phyloP scores from a whole-genome alignment of 1,140 invertebrate genomes.

The Zaprionus kolodkinae region DNA sequence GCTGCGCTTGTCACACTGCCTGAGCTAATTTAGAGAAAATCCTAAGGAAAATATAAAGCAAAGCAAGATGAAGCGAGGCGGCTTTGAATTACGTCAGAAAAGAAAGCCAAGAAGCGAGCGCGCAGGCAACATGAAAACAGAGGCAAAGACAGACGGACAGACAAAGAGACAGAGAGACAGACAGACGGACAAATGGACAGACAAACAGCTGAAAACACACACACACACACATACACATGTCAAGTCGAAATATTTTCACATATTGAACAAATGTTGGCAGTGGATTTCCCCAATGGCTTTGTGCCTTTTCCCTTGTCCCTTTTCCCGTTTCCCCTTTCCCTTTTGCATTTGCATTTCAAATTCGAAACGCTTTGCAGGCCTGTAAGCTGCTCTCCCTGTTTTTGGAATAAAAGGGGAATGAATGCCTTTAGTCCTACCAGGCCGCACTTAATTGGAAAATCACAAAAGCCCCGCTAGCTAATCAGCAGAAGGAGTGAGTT shows the following conservation, averaged over 20 bases:
- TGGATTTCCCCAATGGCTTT: constrained; percentile 76
- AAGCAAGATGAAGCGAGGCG: constrained; percentile 24
- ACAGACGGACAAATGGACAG: constrained; percentile 12
- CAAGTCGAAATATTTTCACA: constrained; percentile 40
- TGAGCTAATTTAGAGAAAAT: constrained; percentile 60
- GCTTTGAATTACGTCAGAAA: constrained; percentile 57
- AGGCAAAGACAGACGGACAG: constrained; percentile 6
- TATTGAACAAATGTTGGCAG: constrained; percentile 52
- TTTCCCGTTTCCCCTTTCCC: constrained; percentile 6
- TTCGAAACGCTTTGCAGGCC: constrained; percentile 41
- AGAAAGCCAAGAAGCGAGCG: constrained; percentile 14
- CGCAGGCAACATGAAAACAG: neutral
- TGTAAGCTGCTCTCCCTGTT: constrained; percentile 8
- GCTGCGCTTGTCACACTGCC: neutral
- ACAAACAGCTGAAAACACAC: neutral
- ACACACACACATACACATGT: constrained; percentile 11
- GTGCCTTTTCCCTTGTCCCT: too few relatives aligned
- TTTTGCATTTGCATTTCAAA: constrained; percentile 76
- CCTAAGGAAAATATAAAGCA: constrained; percentile 35
- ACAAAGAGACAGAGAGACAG: neutral
- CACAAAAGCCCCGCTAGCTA: constrained; percentile 58
- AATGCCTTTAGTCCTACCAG: constrained; percentile 6
- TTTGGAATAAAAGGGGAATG: constrained; percentile 15
- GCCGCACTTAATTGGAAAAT: constrained; percentile 59
- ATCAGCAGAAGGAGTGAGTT: constrained; percentile 34